Percentiles rank a stretch among this genome's conserved stretches.
Evolutionary conservation across 2,113 vertebrate genomes (phyloP).

Genomic region (Bujurquina vittata): DNA sequence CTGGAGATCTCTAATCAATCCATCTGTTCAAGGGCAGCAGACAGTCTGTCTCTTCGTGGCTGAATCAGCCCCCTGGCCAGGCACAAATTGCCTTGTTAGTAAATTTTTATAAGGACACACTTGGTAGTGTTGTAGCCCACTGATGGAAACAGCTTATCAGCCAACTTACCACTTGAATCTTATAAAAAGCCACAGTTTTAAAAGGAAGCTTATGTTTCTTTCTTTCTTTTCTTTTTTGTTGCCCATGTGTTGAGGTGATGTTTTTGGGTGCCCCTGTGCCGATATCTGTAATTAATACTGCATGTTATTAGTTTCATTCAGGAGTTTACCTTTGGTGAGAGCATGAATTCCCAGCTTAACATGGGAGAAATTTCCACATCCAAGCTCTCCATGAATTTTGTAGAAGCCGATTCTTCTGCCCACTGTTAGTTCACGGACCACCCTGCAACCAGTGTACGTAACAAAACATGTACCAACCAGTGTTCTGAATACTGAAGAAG

Average conservation of each 20-base stretch:
- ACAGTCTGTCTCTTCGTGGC: conserved; percentile 55
- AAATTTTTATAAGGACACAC: conserved; percentile 42
- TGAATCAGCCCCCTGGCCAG: conserved; percentile 57
- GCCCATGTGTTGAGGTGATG: not conserved
- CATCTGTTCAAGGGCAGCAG: conserved; percentile 53
- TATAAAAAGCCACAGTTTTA: not conserved
- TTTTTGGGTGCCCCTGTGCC: not conserved
- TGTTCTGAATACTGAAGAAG: not conserved
- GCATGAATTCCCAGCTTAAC: conserved; percentile 96
- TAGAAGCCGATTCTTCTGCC: conserved; percentile 97
- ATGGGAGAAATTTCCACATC: conserved; percentile 97
- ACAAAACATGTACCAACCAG: not conserved
- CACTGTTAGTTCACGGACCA: conserved; percentile 91
- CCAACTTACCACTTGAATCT: conserved; percentile 30
- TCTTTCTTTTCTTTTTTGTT: not conserved
- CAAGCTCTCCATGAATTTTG: conserved; percentile 93
- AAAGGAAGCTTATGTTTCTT: not conserved
- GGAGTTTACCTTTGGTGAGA: conserved; percentile 90
- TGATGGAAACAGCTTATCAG: conserved; percentile 41
- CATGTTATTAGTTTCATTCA: not conserved
- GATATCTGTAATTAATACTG: not conserved
- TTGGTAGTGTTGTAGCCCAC: conserved; percentile 26
- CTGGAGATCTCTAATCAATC: conserved; percentile 70
- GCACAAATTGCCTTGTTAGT: conserved; percentile 44
- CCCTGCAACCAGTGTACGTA: conserved; percentile 70